A percentile compares a stretch with the other conserved stretches of the same genome.
Conservation (phyloP, 2,888 invertebrate genomes). For the Drosophila gaucha region DNA sequence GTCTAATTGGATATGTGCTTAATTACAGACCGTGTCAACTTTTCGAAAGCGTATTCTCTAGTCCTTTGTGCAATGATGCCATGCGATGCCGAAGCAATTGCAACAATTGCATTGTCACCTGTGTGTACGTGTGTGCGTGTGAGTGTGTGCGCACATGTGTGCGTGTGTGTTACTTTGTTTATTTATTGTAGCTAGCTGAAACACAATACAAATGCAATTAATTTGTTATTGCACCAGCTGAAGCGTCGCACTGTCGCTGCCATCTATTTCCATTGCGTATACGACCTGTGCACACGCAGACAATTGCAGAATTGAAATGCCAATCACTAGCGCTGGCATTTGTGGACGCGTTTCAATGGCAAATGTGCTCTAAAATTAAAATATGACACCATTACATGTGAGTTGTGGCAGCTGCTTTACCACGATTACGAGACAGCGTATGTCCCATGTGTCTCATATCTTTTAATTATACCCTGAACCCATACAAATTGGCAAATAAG, state of each 20-base stretch:
- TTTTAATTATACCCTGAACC: too few species aligned
- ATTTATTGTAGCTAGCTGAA: slow-evolving; percentile 14
- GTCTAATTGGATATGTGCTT: too few species aligned
- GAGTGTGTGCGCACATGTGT: neutral
- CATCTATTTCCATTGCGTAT: slow-evolving; percentile 20
- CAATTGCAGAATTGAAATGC: slow-evolving; percentile 18
- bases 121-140: neutral
- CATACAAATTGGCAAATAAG: too few species aligned
- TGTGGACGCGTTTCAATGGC: neutral
- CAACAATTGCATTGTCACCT: neutral
- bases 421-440: slow-evolving; percentile 11
- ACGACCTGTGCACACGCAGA: slow-evolving; percentile 2
- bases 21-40: too few species aligned
- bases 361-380: slow-evolving; percentile 21
- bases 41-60: too few species aligned
- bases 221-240: slow-evolving; percentile 25
- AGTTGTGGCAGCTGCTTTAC: slow-evolving; percentile 1
- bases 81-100: neutral
- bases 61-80: neutral
- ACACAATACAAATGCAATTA: slow-evolving; percentile 39
- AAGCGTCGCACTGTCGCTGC: neutral
- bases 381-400: slow-evolving; percentile 33
- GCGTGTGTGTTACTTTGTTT: slow-evolving; percentile 1
- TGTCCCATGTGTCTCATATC: neutral
- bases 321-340: slow-evolving; percentile 17